Conservation (phyloP, 2,113 vertebrate species). For the Psephotus haematonotus region DNA sequence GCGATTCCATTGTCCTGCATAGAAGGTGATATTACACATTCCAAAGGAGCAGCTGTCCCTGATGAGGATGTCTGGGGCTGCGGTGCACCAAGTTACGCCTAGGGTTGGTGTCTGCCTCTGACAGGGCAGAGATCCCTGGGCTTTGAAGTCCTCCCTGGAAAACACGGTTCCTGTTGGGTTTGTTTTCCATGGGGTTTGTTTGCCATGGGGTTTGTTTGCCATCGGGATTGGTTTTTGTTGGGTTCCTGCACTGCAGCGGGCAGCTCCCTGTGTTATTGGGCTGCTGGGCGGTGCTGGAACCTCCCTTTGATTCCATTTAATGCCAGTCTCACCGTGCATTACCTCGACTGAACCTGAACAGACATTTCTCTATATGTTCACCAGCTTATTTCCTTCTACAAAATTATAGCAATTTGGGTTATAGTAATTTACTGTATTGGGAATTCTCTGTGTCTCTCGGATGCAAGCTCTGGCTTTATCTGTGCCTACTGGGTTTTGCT, state of each 20-base stretch:
- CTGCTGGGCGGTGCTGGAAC: background rate
- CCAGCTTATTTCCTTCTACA: background rate
- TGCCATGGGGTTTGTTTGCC: background rate
- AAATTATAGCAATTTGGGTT: background rate
- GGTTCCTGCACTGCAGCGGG: accelerated
- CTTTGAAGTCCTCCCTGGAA: background rate
- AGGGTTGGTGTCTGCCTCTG: accelerated
- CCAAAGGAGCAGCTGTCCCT: too few species aligned
- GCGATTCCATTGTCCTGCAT: too few species aligned
- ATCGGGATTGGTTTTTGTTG: background rate
- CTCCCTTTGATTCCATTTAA: background rate
- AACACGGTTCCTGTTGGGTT: background rate
- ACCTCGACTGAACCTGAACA: background rate
- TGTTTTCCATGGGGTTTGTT: background rate
- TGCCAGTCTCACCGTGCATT: background rate
- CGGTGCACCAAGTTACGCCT: accelerated
- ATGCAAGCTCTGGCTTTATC: background rate
- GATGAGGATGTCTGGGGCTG: accelerated
- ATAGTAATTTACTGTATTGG: accelerated
- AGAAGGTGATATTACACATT: background rate
- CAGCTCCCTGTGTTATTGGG: accelerated
- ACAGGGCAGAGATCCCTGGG: too few species aligned
- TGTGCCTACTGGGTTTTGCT: background rate
- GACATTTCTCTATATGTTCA: background rate
- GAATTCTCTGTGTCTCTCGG: background rate